A percentile compares a stretch with the other conserved stretches of the same genome.
These are phyloP conservation scores for Cryptotis parvus DNA, from an alignment of 2,113 vertebrate genomes.

Conservation along the genomic window DNA sequence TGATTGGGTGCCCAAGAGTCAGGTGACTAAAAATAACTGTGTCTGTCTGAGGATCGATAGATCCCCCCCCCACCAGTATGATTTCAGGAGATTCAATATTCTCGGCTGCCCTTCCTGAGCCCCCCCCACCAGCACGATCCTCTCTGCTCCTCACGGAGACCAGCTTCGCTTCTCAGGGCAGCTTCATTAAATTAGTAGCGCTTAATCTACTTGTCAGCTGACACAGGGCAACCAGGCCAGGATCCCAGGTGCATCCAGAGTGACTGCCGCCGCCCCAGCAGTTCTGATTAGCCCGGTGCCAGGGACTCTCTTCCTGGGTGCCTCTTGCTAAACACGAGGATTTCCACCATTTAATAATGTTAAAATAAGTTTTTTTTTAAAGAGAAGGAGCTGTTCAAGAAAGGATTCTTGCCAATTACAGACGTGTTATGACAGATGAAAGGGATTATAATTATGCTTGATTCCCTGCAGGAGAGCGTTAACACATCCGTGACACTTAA, in stretches of 20 bases:
- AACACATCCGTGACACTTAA: slow-evolving; percentile 82
- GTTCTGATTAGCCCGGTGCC: slow-evolving; percentile 62
- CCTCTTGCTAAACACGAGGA: slow-evolving; percentile 66
- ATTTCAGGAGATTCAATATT: slow-evolving; percentile 77
- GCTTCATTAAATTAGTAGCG: slow-evolving; percentile 87
- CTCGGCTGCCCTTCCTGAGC: slow-evolving; percentile 56
- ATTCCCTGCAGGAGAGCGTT: slow-evolving; percentile 81
- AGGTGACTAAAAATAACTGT: slow-evolving; percentile 92
- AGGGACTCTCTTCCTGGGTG: slow-evolving; percentile 71
- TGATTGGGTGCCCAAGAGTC: slow-evolving; percentile 88
- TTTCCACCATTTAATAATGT: slow-evolving; percentile 51
- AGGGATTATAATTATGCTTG: slow-evolving; percentile 84
- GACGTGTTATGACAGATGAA: slow-evolving; percentile 85
- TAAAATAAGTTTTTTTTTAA: slow-evolving; percentile 29
- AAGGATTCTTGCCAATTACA: slow-evolving; percentile 84
- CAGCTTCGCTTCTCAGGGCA: slow-evolving; percentile 68
- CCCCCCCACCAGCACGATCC: slow-evolving; percentile 28
- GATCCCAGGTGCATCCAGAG: too few relatives aligned
- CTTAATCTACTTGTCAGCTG: slow-evolving; percentile 84
- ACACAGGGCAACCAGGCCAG: slow-evolving; percentile 62
- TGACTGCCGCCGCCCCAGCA: slow-evolving; percentile 55
- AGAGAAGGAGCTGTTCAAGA: slow-evolving; percentile 72
- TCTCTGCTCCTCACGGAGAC: slow-evolving; percentile 57
- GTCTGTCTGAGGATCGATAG: slow-evolving; percentile 88
- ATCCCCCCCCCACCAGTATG: slow-evolving; percentile 49